phyloP scores from a whole-genome alignment of 2,888 invertebrate species.

The Drosophila monieri region DNA sequence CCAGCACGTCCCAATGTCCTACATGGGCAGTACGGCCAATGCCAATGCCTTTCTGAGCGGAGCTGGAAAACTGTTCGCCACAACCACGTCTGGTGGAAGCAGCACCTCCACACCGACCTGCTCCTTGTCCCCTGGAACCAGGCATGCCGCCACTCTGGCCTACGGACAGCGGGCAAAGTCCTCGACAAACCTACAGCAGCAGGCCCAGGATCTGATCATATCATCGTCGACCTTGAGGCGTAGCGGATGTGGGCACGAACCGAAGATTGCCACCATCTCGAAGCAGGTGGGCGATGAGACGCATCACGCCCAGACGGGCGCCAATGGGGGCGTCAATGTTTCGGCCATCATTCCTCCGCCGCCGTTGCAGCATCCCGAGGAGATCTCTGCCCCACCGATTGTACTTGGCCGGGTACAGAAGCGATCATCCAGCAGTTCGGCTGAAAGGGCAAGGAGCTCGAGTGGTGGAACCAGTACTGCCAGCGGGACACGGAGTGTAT shows the following conservation, averaged over 20 bases:
- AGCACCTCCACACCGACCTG: slow-evolving; percentile 54
- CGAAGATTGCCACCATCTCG: slow-evolving; percentile 83
- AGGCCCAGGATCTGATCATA: slow-evolving; percentile 63
- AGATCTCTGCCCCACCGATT: slow-evolving; percentile 73
- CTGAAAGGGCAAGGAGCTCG: slow-evolving; percentile 59
- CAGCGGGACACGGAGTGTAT: slow-evolving; percentile 57
- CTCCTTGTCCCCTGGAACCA: slow-evolving; percentile 62
- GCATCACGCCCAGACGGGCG: slow-evolving; percentile 33
- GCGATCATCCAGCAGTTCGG: slow-evolving; percentile 61
- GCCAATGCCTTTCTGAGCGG: slow-evolving; percentile 73
- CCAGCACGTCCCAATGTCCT: slow-evolving; percentile 84
- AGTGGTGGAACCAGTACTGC: slow-evolving; percentile 41
- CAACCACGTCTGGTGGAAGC: slow-evolving; percentile 39
- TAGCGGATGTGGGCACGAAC: slow-evolving; percentile 73
- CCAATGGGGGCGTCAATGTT: slow-evolving; percentile 46
- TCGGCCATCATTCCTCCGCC: slow-evolving; percentile 69
- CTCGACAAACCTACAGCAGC: slow-evolving; percentile 61
- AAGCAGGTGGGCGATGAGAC: slow-evolving; percentile 81
- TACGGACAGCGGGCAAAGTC: slow-evolving; percentile 76
- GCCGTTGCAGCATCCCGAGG: slow-evolving; percentile 75
- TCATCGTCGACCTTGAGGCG: slow-evolving; percentile 37
- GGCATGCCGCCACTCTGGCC: slow-evolving; percentile 63
- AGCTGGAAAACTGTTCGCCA: slow-evolving; percentile 62
- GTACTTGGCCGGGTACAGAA: slow-evolving; percentile 80
- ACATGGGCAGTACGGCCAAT: slow-evolving; percentile 83